Percentiles rank a stretch among this genome's conserved stretches.
Conservation (phyloP, 2,113 vertebrate species). For the Phrynosoma blainvillii region DNA sequence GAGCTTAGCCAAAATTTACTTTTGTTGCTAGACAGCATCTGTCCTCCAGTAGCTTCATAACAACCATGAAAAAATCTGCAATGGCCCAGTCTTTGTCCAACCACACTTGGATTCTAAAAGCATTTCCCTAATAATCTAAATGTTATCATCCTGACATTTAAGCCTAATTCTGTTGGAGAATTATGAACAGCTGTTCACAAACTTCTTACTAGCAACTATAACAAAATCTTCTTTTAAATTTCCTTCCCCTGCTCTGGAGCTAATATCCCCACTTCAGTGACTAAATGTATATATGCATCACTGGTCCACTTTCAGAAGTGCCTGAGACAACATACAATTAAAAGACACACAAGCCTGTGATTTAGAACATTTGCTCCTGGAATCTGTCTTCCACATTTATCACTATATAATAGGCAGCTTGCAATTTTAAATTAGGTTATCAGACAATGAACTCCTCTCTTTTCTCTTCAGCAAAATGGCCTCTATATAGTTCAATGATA, state of each 20-base stretch:
- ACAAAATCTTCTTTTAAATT: neutral
- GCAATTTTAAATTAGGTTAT: neutral
- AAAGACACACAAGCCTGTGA: neutral
- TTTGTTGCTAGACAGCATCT: neutral
- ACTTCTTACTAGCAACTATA: neutral
- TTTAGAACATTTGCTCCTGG: neutral
- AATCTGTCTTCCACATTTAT: neutral
- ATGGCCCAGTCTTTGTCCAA: neutral
- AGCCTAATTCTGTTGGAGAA: neutral
- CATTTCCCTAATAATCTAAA: neutral
- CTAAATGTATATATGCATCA: neutral
- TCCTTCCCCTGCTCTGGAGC: neutral
- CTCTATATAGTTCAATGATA: neutral
- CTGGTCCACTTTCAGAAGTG: neutral
- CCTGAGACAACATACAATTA: neutral
- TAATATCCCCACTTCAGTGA: neutral
- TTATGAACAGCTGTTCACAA: slow-evolving; percentile 13
- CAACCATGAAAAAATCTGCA: neutral
- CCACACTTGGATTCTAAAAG: neutral
- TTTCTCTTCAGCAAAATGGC: neutral
- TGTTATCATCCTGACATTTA: slow-evolving; percentile 7
- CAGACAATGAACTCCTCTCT: neutral
- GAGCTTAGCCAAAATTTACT: neutral
- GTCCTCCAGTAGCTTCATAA: neutral
- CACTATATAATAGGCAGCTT: neutral